phyloP scores from a whole-genome alignment of 2,888 invertebrate genomes.

The Volucella inanis region DNA sequence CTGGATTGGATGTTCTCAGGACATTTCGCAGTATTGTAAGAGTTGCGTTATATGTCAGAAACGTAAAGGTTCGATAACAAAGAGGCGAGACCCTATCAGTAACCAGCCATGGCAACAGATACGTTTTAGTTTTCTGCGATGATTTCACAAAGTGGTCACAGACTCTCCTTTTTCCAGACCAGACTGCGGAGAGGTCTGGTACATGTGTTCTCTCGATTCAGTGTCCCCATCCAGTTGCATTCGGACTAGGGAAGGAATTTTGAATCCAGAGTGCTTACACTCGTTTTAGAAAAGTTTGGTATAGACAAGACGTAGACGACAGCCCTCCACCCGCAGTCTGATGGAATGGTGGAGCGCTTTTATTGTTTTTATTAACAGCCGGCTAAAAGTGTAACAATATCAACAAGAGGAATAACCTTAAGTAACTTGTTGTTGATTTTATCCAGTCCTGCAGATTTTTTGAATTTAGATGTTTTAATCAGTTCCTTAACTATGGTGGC shows the following conservation, averaged over 20 bases:
- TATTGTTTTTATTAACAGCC: too few species aligned
- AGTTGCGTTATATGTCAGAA: background rate
- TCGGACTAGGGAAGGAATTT: conserved; percentile 66
- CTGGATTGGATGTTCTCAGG: too few species aligned
- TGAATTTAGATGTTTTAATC: too few species aligned
- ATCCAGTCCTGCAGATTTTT: too few species aligned
- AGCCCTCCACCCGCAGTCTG: conserved; percentile 77
- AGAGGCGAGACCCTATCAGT: background rate
- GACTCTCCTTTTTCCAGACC: conserved; percentile 43
- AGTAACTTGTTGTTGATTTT: too few species aligned
- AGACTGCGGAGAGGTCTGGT: conserved; percentile 39
- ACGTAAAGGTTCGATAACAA: background rate
- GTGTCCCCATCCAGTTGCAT: conserved; percentile 55
- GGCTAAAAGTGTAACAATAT: too few species aligned
- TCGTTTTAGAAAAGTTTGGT: conserved; percentile 39
- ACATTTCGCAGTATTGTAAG: too few species aligned
- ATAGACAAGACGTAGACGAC: conserved; percentile 75
- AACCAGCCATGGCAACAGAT: background rate
- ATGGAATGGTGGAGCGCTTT: conserved; percentile 78
- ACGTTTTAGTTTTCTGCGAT: conserved; percentile 28
- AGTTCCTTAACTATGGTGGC: too few species aligned
- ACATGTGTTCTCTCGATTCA: conserved; percentile 48
- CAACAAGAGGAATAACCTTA: too few species aligned
- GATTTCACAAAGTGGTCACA: conserved; percentile 64
- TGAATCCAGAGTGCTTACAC: conserved; percentile 11